Evolutionary conservation across 2,888 invertebrate species (phyloP).

Genomic region (Drosophila austrosaltans): DNA sequence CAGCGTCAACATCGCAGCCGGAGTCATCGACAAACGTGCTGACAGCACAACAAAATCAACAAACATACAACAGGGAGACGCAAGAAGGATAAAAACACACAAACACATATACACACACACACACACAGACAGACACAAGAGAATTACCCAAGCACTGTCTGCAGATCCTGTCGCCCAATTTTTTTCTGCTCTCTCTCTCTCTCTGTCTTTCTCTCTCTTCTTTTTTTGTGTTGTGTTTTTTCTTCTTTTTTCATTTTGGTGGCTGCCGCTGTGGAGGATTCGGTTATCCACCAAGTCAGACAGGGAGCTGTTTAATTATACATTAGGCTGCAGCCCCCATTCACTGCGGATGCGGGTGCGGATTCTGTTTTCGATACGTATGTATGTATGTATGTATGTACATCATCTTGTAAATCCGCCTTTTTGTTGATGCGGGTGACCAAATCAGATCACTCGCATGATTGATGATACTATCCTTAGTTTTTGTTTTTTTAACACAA

Average conservation of each 20-base stretch:
- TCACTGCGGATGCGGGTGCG: background rate
- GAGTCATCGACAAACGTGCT: constrained; percentile 40
- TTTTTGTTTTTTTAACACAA: too few species aligned
- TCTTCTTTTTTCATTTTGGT: background rate
- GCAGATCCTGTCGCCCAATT: constrained; percentile 1
- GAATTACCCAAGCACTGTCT: background rate
- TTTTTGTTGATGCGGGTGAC: background rate
- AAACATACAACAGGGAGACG: constrained; percentile 26
- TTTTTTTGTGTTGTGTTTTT: background rate
- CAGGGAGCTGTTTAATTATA: constrained; percentile 48
- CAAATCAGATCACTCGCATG: constrained; percentile 3
- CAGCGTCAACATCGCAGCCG: constrained; percentile 28
- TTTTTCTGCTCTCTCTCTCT: background rate
- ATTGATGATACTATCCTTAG: background rate
- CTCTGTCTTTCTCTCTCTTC: too few species aligned
- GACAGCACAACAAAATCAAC: constrained; percentile 53
- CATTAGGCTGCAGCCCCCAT: constrained; percentile 31
- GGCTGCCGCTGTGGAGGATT: constrained; percentile 24
- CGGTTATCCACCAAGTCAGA: constrained; percentile 41
- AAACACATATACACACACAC: constrained; percentile 11
- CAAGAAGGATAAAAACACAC: constrained; percentile 13
- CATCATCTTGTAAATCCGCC: background rate
- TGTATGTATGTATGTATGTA: background rate
- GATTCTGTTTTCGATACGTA: background rate
- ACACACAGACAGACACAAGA: background rate